Conservation (phyloP, 2,797 vertebrate genomes). For the Gallirallus australis region DNA sequence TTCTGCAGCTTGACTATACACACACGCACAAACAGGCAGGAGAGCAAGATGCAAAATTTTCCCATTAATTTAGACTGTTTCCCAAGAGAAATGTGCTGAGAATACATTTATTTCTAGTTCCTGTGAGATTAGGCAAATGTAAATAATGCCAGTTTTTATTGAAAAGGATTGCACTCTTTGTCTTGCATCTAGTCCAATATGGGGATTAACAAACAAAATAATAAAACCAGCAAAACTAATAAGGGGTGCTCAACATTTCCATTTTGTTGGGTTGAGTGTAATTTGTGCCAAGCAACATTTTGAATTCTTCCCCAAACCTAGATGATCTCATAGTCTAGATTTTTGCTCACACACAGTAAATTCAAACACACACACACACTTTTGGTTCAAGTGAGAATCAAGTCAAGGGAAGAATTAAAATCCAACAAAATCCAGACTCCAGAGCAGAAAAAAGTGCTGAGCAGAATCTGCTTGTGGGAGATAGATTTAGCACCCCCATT, state of each 20-base stretch:
- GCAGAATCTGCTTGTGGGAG: background rate
- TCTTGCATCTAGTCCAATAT: background rate
- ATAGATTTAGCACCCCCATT: background rate
- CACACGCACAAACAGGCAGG: background rate
- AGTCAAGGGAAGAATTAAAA: background rate
- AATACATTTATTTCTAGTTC: constrained; percentile 4
- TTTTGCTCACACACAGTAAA: background rate
- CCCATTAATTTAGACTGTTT: constrained; percentile 11
- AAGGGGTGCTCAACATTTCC: background rate
- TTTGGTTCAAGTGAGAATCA: background rate
- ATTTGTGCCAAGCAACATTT: background rate
- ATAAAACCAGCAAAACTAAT: background rate
- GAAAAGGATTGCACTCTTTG: background rate
- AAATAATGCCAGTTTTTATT: constrained; percentile 35
- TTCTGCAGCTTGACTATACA: background rate
- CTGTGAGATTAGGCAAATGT: constrained; percentile 5
- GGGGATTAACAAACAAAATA: constrained; percentile 15
- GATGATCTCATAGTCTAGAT: background rate
- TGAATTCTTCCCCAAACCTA: background rate
- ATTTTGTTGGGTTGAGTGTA: background rate
- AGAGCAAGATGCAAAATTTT: background rate
- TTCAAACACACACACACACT: background rate
- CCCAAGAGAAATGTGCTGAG: background rate
- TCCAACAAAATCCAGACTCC: background rate
- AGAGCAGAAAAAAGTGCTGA: background rate